These are phyloP conservation scores for Cardinalis cardinalis DNA, from an alignment of 2,113 vertebrate species.

Conservation along the genomic window DNA sequence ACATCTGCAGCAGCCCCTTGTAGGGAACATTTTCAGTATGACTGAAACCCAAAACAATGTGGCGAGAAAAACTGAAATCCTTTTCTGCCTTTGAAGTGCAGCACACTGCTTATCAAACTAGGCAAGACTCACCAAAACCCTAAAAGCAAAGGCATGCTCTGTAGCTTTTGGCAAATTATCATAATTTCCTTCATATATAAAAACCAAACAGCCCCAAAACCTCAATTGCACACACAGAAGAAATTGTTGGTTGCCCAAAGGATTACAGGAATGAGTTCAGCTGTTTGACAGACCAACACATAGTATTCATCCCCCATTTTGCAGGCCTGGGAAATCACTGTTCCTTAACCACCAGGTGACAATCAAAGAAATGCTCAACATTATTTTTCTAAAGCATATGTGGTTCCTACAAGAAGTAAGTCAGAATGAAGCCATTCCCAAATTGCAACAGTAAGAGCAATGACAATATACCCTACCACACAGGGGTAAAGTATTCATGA, in stretches of 20 bases:
- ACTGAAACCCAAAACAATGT: background rate
- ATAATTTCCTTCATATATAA: background rate
- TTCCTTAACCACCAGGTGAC: background rate
- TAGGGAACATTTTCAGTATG: background rate
- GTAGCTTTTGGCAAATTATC: background rate
- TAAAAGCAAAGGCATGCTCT: background rate
- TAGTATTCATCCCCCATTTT: background rate
- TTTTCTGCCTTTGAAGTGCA: background rate
- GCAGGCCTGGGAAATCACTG: background rate
- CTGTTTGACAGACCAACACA: background rate
- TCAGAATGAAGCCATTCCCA: conserved; percentile 3
- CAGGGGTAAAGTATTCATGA: background rate
- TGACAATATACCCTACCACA: background rate
- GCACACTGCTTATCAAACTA: background rate
- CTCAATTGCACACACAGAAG: background rate
- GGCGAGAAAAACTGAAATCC: background rate
- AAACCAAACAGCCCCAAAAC: background rate
- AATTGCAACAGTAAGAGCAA: background rate
- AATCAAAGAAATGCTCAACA: background rate
- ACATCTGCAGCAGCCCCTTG: background rate
- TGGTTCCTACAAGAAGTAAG: background rate
- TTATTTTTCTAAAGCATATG: background rate
- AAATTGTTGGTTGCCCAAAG: background rate
- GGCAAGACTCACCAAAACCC: background rate
- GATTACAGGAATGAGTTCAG: conserved; percentile 35